A percentile compares a stretch with the other conserved stretches of the same genome.
phyloP scores from a whole-genome alignment of 2,888 invertebrate genomes.

The Scaeva pyrastri region DNA sequence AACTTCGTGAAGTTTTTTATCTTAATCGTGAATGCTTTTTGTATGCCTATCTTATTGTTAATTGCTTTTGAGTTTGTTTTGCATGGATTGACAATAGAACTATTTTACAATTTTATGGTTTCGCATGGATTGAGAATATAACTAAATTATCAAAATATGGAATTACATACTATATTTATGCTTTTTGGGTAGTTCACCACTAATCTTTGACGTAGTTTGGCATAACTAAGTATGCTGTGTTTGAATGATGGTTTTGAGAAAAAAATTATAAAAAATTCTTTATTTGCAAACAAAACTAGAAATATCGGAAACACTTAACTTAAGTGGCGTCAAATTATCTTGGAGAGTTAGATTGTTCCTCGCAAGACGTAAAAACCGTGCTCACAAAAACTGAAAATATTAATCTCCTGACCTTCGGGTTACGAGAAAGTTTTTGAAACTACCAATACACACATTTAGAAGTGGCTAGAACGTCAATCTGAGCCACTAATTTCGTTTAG shows the following conservation, averaged over 20 bases:
- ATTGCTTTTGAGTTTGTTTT: constrained; percentile 6
- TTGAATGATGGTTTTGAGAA: constrained; percentile 7
- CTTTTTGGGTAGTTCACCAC: background rate
- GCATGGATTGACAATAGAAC: constrained; percentile 1
- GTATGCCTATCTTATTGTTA: background rate
- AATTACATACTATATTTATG: constrained; percentile 5
- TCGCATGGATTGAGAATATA: constrained; percentile 5
- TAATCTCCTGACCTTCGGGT: no score
- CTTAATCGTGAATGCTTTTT: background rate
- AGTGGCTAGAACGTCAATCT: no score
- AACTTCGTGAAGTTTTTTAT: background rate
- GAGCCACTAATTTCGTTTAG: no score
- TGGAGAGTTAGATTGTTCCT: no score
- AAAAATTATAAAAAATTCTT: background rate
- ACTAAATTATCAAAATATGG: background rate
- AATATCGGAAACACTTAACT: no score
- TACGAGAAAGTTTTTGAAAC: no score
- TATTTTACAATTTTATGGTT: background rate
- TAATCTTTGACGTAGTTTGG: background rate
- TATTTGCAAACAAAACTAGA: no score
- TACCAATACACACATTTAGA: no score
- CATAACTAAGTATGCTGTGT: constrained; percentile 12
- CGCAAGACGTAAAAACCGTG: no score
- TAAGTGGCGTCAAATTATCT: no score
- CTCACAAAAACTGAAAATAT: no score